Evolutionary conservation across 1,140 invertebrate genomes (phyloP).

Genomic region (Drosophila mojavensis): DNA sequence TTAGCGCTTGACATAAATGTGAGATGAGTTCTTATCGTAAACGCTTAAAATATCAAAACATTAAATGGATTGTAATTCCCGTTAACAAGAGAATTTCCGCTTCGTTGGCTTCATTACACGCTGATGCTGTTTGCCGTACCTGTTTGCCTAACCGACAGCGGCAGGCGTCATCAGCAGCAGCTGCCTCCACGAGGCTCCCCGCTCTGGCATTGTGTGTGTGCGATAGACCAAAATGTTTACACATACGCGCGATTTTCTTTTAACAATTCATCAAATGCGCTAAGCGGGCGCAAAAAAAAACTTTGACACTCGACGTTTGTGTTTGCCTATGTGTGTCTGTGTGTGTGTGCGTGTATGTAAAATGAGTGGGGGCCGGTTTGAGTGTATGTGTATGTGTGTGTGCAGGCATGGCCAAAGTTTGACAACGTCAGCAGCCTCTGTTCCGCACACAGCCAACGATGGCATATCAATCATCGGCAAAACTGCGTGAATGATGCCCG

Average conservation of each 20-base stretch:
- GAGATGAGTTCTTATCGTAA: conserved; percentile 4
- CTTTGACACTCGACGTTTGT: conserved; percentile 77
- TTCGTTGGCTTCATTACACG: conserved; percentile 24
- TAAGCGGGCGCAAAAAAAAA: conserved; percentile 70
- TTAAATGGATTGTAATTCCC: conserved; percentile 47
- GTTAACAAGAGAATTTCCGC: conserved; percentile 46
- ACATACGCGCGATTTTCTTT: conserved; percentile 82
- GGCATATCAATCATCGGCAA: conserved; percentile 78
- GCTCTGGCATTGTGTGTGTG: neutral
- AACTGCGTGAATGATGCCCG: conserved; percentile 61
- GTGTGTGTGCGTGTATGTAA: conserved; percentile 40
- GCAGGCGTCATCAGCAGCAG: conserved; percentile 38
- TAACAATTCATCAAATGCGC: conserved; percentile 80
- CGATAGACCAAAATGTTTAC: conserved; percentile 76
- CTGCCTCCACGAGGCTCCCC: conserved; percentile 1
- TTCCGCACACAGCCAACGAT: conserved; percentile 18
- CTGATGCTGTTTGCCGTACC: conserved; percentile 31
- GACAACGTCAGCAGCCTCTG: conserved; percentile 32
- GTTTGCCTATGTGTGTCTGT: conserved; percentile 50
- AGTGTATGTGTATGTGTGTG: neutral
- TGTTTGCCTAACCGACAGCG: conserved; percentile 34
- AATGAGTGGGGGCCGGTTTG: neutral
- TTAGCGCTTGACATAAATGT: conserved; percentile 17
- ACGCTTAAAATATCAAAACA: conserved; percentile 34
- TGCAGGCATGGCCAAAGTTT: conserved; percentile 51